Evolutionary conservation across 2,113 vertebrate genomes (phyloP), one percentile per base, ranked within the genome.

Genomic region (Indicator indicator): DNA sequence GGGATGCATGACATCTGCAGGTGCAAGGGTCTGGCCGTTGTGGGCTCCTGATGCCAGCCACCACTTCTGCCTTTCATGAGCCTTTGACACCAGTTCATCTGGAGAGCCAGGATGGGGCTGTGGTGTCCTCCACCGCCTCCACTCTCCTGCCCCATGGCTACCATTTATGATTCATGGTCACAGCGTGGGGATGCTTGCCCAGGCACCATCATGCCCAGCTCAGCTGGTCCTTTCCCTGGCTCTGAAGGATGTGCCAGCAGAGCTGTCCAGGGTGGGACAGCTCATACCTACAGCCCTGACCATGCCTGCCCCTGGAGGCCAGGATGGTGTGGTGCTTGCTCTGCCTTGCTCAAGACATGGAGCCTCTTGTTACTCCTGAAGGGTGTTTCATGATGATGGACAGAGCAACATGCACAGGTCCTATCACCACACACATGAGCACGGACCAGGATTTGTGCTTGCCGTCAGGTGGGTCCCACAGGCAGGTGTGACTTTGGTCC

Each of bases 1-100:
- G 48, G 30, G n/a, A 78, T 5, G 2, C 8, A 3, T 0, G 0
- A 13, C 2, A 1, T 2, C 16, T 2, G 0, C 0, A 1, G 44
- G 69, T 20, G 9, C 14, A 1, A 54, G 44, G 27, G 3, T 26
- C 55, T 40, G 73, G 21, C 33, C 1, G 1, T 4, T 2, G 48
- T 0, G 3, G 32, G 36, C 17, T 80, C 44, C 44, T 16, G 44
- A 27, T 5, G 0, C 59, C 46, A 56, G 12, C 20, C 7, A 9
- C 55, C 5, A 7, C 42, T 77, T 48, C 42, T 40, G 38, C 83
- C 56, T 80, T 38, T 42, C 18, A 0, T 1, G 6, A 23, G 19
- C 5, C 60, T 59, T 76, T 60, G 50, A 38, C 27, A 4, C 5
- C 3, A 0, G 33, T 38, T 79, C 59, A 9, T 54, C 40, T 2